A percentile compares a stretch with the other conserved stretches of the same genome.
These are phyloP conservation scores for Lytechinus variegatus DNA, from an alignment of 35 echinoderm and acorn worm genomes.

Conservation along the genomic window DNA sequence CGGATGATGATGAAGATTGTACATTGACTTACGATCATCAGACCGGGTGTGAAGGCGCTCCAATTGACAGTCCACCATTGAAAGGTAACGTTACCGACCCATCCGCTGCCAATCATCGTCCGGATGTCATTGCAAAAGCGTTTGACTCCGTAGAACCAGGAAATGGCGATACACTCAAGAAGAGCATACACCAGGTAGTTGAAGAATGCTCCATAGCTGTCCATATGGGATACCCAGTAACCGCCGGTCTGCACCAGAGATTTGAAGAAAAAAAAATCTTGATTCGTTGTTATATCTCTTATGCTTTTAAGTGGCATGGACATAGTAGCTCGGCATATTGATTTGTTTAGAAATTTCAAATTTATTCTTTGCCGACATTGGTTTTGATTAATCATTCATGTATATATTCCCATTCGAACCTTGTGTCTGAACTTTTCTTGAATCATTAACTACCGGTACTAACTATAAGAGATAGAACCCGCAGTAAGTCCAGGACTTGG, in stretches of 20 bases:
- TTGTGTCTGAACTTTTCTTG: too few species aligned
- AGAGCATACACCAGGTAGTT: conserved; percentile 53
- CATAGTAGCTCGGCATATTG: too few species aligned
- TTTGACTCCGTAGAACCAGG: conserved; percentile 57
- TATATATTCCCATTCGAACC: too few species aligned
- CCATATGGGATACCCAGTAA: conserved; percentile 55
- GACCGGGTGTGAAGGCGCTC: conserved; percentile 31
- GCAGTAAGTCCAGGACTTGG: too few species aligned
- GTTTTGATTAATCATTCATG: too few species aligned
- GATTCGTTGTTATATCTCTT: too few species aligned
- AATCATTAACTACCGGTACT: too few species aligned
- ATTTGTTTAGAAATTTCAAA: too few species aligned
- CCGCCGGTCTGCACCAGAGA: neutral
- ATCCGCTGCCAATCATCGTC: conserved; percentile 26
- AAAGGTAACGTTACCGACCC: neutral
- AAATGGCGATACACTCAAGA: conserved; percentile 48
- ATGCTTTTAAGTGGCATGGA: too few species aligned
- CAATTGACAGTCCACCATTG: conserved; percentile 55
- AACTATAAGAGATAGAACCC: too few species aligned
- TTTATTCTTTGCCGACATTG: too few species aligned
- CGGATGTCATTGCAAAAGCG: conserved; percentile 52
- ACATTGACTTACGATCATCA: conserved; percentile 58
- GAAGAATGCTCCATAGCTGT: conserved; percentile 56
- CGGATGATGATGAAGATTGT: neutral
- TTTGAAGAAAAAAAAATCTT: too few species aligned